These are phyloP conservation scores for Strigamia crassipes DNA, from an alignment of 2,888 invertebrate genomes.

Conservation along the genomic window DNA sequence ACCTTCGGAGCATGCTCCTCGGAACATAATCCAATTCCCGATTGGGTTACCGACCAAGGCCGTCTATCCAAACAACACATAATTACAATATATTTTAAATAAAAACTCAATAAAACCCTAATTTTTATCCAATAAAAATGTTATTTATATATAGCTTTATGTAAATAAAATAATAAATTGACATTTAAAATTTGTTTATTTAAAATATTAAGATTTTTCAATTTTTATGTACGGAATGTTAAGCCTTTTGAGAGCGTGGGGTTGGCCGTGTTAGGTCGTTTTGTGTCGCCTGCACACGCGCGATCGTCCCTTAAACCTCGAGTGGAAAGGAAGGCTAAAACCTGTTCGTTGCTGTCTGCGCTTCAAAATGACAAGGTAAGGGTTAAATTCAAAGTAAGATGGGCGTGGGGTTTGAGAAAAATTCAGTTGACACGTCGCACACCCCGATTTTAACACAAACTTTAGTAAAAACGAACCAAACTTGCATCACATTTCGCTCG, in stretches of 20 bases:
- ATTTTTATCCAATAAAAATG: no score
- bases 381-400: background rate
- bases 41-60: background rate
- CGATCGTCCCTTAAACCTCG: background rate
- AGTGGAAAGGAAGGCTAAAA: background rate
- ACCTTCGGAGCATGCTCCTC: background rate
- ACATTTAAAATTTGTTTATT: no score
- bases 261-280: background rate
- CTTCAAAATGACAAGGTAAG: constrained; percentile 6
- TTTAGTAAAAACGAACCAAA: no score
- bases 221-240: no score
- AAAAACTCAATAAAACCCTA: no score
- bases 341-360: background rate
- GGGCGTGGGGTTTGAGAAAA: background rate
- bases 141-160: no score
- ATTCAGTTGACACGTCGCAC: background rate
- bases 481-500: no score
- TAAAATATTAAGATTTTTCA: no score
- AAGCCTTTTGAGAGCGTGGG: background rate
- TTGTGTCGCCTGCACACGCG: background rate
- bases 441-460: no score
- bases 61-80: background rate
- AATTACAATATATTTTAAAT: no score
- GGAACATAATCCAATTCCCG: background rate
- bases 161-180: no score